Evolutionary conservation across 2,888 invertebrate genomes (phyloP).

Genomic region (Ariolimax columbianus): DNA sequence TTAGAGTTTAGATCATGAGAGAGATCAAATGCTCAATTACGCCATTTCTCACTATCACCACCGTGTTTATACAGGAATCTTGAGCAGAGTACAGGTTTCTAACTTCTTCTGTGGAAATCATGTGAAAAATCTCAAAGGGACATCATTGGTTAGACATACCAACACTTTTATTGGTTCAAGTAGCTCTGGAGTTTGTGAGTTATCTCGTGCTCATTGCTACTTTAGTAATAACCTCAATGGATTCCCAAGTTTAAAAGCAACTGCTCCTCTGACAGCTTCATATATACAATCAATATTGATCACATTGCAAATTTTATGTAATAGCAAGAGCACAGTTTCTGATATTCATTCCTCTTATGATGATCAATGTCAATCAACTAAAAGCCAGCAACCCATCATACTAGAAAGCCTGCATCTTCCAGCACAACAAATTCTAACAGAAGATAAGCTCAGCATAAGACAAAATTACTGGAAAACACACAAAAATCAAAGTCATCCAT

Average conservation of each 20-base stretch:
- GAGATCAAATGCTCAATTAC: neutral
- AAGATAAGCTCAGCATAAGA: neutral
- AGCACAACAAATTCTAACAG: neutral
- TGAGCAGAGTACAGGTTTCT: neutral
- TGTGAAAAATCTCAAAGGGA: neutral
- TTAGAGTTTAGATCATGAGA: neutral
- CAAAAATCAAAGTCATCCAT: neutral
- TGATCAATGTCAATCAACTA: neutral
- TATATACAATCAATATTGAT: neutral
- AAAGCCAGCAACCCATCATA: neutral
- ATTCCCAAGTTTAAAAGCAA: neutral
- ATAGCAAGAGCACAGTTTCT: neutral
- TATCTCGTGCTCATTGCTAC: neutral
- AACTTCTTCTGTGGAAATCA: neutral
- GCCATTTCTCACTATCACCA: neutral
- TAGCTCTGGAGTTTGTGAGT: neutral
- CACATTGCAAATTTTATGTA: neutral
- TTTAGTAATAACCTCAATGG: neutral
- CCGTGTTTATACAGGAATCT: neutral
- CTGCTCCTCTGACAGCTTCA: neutral
- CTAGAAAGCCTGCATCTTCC: neutral
- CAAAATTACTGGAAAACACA: neutral
- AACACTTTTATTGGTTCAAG: neutral
- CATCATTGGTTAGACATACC: neutral
- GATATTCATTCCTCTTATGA: neutral